Percentiles rank a stretch among this genome's conserved stretches.
Conservation (phyloP, 2,888 invertebrate genomes). For the Tetragnatha montana region DNA sequence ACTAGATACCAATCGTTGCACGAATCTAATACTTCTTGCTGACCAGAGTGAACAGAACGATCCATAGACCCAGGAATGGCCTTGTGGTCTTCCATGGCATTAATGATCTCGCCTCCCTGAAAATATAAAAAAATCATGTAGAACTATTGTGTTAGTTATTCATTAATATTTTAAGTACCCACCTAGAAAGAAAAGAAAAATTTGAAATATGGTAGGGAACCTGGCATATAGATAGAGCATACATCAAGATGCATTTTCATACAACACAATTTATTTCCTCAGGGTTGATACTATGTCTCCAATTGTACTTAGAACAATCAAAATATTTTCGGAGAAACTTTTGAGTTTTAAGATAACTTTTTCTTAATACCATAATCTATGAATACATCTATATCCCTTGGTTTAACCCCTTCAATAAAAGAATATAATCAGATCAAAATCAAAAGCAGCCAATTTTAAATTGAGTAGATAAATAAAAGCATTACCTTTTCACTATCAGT, state of each 20-base stretch:
- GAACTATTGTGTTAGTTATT: background rate
- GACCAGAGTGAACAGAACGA: constrained; percentile 90
- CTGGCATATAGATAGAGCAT: background rate
- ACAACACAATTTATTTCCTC: background rate
- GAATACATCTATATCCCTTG: background rate
- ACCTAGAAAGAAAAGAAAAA: background rate
- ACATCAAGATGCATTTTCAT: background rate
- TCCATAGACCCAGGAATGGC: constrained; percentile 86
- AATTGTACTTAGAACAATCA: background rate
- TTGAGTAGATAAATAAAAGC: background rate
- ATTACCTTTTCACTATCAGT: constrained; percentile 88
- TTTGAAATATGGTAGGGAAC: background rate
- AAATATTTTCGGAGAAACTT: background rate
- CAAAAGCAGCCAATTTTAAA: too few species aligned
- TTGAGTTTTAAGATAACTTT: background rate
- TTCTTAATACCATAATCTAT: background rate
- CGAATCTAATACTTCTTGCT: constrained; percentile 92
- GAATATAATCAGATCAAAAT: background rate
- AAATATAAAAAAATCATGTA: constrained; percentile 14
- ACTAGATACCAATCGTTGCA: constrained; percentile 78
- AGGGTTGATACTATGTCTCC: background rate
- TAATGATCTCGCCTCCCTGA: constrained; percentile 86
- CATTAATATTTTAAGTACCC: background rate
- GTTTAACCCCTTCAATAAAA: background rate
- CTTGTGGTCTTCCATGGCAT: constrained; percentile 89